Percentiles rank a stretch among this genome's conserved stretches.
phyloP scores from a whole-genome alignment of 2,888 invertebrate genomes.

The Athalia circularis region DNA sequence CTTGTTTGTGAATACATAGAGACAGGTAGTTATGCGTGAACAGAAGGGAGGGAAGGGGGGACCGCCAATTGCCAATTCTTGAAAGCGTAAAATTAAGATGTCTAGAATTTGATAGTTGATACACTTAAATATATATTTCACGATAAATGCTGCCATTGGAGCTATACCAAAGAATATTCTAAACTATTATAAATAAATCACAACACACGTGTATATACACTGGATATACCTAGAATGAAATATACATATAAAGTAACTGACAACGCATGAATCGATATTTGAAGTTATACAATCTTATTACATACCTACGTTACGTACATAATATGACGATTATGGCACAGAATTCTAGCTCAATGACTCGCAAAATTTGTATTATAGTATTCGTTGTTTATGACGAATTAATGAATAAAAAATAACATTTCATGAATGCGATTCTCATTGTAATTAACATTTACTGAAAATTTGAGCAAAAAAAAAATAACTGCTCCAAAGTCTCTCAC shows the following conservation, averaged over 20 bases:
- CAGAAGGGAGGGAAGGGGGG: conserved; percentile 30
- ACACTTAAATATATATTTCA: conserved; percentile 65
- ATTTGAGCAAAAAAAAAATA: conserved; percentile 48
- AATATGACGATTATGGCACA: conserved; percentile 16
- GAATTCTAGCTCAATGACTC: conserved; percentile 23
- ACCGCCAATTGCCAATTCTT: conserved; percentile 45
- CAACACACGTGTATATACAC: conserved; percentile 58
- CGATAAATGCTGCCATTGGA: conserved; percentile 70
- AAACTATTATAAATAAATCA: conserved; percentile 66
- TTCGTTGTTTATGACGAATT: conserved; percentile 17
- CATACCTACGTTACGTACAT: not conserved
- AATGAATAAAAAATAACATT: conserved; percentile 51
- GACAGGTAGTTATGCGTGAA: conserved; percentile 27
- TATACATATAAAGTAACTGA: conserved; percentile 50
- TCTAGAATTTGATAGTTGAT: conserved; percentile 51
- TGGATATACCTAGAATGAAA: conserved; percentile 51
- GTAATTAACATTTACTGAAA: conserved; percentile 55
- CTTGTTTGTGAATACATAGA: conserved; percentile 38
- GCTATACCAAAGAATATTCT: conserved; percentile 71
- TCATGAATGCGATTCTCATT: conserved; percentile 60
- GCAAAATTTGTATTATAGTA: conserved; percentile 40
- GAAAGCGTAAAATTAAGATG: conserved; percentile 50
- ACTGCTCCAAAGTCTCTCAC: conserved; percentile 5
- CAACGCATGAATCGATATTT: conserved; percentile 51
- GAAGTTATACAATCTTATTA: conserved; percentile 36